phyloP scores from a whole-genome alignment of 2,113 vertebrate genomes.

The Rhinolophus sinicus region DNA sequence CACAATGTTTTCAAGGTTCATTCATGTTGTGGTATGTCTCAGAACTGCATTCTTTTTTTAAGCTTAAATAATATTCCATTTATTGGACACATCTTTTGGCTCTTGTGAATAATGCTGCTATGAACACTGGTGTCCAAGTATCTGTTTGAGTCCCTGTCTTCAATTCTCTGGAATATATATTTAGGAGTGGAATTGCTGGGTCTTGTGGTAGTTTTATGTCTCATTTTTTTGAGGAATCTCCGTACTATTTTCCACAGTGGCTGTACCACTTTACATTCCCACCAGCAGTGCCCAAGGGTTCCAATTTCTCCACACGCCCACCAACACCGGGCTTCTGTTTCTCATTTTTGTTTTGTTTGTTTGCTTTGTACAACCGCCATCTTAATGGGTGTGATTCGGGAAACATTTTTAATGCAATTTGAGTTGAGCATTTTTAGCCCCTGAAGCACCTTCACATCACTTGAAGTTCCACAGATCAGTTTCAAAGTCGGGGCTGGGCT shows the following conservation, averaged over 20 bases:
- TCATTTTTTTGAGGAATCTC: background rate
- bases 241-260: background rate
- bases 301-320: background rate
- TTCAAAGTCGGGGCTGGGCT: background rate
- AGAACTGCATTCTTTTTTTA: background rate
- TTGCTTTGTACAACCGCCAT: background rate
- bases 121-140: rapidly evolving
- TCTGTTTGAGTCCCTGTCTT: background rate
- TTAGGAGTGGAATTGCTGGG: background rate
- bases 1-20: background rate
- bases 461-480: background rate
- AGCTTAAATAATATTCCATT: background rate
- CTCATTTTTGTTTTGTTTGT: background rate
- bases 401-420: background rate
- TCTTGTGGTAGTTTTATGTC: background rate
- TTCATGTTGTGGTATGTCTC: background rate
- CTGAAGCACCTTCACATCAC: background rate
- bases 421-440: background rate
- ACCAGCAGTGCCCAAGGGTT: background rate
- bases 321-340: background rate
- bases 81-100: background rate
- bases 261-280: background rate
- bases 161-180: rapidly evolving
- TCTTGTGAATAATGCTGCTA: rapidly evolving
- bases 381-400: background rate